These are phyloP conservation scores for Phyllotreta striolata DNA, from an alignment of 2,888 invertebrate genomes.

Conservation along the genomic window DNA sequence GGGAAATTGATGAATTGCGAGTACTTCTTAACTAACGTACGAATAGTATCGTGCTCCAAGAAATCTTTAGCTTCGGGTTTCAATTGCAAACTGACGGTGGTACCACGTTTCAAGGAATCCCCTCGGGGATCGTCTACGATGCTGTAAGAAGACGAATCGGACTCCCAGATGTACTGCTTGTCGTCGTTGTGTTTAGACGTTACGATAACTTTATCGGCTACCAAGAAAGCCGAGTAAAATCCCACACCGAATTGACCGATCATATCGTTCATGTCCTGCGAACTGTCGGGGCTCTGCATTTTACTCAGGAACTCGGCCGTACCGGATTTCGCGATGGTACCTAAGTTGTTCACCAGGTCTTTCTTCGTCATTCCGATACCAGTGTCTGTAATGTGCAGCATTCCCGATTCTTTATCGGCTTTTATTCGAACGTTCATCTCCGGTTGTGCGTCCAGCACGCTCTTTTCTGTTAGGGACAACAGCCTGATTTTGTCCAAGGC, in stretches of 20 bases:
- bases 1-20: slow-evolving; percentile 99
- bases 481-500: slow-evolving; percentile 98
- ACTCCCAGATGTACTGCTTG: slow-evolving; percentile 97
- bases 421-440: slow-evolving; percentile 91
- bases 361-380: slow-evolving; percentile 97
- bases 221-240: slow-evolving; percentile 96
- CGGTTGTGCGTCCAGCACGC: slow-evolving; percentile 77
- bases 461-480: slow-evolving; percentile 86
- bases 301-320: slow-evolving; percentile 95
- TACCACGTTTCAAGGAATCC: slow-evolving; percentile 83
- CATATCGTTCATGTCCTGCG: slow-evolving; percentile 91
- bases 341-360: slow-evolving; percentile 94
- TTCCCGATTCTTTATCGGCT: slow-evolving; percentile 90
- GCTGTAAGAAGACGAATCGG: slow-evolving; percentile 89
- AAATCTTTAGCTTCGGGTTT: slow-evolving; percentile 98
- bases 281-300: slow-evolving; percentile 75
- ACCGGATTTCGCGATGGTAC: slow-evolving; percentile 80
- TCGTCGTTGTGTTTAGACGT: slow-evolving; percentile 97
- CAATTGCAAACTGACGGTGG: slow-evolving; percentile 77
- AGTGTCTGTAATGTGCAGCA: slow-evolving; percentile 93
- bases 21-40: slow-evolving; percentile 93
- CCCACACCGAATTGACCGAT: slow-evolving; percentile 99
- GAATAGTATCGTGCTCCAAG: slow-evolving; percentile 90
- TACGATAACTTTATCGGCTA: slow-evolving; percentile 95
- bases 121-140: slow-evolving; percentile 95